Evolutionary conservation across 2,888 invertebrate genomes (phyloP), one percentile per base, ranked within the genome.

Genomic region (Habroteleia sp.): DNA sequence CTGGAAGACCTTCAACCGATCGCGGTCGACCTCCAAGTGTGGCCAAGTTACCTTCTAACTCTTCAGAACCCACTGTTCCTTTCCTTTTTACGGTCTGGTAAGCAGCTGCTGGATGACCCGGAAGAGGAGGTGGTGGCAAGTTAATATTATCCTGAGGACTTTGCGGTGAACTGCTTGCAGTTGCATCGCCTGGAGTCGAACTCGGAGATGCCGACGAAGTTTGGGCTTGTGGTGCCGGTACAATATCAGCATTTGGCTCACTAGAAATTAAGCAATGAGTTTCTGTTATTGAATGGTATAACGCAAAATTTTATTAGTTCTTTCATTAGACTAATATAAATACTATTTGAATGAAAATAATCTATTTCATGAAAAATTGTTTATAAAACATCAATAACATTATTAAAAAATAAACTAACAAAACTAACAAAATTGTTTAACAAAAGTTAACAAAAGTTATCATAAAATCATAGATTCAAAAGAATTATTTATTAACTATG

Each of bases 81-180:
- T 95, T 94, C 85, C 96, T 91, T 88, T 94, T 96, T 20, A 96
- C 95, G 1, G 96, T 96, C 82, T 94, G 95, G 89, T 96, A 96
- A 33, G 92, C 91, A 11, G 92, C 93, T 16, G 93, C 93, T 74
- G 94, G 93, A 29, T 95, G 94, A n/a, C 95, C 95, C 69, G 94
- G 93, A 71, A 94, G 94, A 74, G 96, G 96, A 48, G 96, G 96
- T 7, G 90, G 90, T 31, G 95, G 95, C 80, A 96, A 91, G 83
- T 95, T 94, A 58, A 95, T 92, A 84, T 90, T 90, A 79, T 90
- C 90, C 81, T 91, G 91, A 78, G 93, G 92, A 76, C 90, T 90
- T 41, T 89, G 85, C 52, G 91, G 91, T 58, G 91, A 90, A 39
- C 91, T 91, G 52, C 92, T 91, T 44, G 91, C 90, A 73, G 91